phyloP scores from a whole-genome alignment of 2,888 invertebrate genomes.

The Schrankia costaestrigalis region DNA sequence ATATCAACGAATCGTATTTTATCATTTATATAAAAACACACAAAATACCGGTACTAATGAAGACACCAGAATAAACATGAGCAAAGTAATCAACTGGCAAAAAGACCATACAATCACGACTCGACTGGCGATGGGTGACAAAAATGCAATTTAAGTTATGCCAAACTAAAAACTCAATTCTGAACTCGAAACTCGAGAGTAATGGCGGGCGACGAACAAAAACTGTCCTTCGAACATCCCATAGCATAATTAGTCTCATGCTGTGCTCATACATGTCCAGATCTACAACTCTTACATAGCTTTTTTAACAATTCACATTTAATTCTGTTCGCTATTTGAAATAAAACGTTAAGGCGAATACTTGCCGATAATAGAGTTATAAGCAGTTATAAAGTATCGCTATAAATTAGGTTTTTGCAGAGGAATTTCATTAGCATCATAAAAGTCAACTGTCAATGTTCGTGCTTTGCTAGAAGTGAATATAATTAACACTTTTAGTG shows the following conservation, averaged over 20 bases:
- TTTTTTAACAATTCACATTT: slow-evolving; percentile 45
- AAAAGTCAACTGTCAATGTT: no score
- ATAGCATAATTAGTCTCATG: slow-evolving; percentile 73
- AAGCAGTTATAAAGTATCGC: no score
- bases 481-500: no score
- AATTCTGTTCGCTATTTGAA: slow-evolving; percentile 43
- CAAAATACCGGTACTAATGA: slow-evolving; percentile 56
- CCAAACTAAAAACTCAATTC: slow-evolving; percentile 69
- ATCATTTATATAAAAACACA: slow-evolving; percentile 34
- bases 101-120: slow-evolving; percentile 51
- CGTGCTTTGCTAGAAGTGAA: no score
- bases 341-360: no score
- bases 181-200: slow-evolving; percentile 48
- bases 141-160: slow-evolving; percentile 78
- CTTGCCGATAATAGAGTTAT: no score
- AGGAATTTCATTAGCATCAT: no score
- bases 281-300: slow-evolving; percentile 32
- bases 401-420: no score
- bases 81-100: slow-evolving; percentile 53
- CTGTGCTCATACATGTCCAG: slow-evolving; percentile 48
- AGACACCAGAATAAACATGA: slow-evolving; percentile 69
- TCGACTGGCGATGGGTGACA: slow-evolving; percentile 62
- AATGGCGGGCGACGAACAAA: slow-evolving; percentile 53
- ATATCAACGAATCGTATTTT: slow-evolving; percentile 43
- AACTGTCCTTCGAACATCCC: slow-evolving; percentile 57